A percentile compares a stretch with the other conserved stretches of the same genome.
Evolutionary conservation across 2,888 invertebrate genomes (phyloP).

Genomic region (Melanchra persicariae): DNA sequence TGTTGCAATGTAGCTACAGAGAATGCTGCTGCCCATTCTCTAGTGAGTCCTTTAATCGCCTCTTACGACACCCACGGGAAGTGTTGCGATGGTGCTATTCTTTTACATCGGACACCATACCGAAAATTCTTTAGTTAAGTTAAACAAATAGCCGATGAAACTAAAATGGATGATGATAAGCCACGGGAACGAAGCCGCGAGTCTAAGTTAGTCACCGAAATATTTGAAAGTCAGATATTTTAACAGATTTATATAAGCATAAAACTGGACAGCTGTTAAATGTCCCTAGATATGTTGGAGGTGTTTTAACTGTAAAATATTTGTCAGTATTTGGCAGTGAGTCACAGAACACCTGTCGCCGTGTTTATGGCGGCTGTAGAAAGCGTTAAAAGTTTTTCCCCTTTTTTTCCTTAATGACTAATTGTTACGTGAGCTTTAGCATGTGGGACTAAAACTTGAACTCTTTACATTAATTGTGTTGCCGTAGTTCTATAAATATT

Average conservation of each 20-base stretch:
- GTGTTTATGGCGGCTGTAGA: slow-evolving; percentile 13
- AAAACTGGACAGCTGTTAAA: neutral
- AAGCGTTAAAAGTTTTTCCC: slow-evolving; percentile 30
- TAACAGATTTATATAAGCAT: neutral
- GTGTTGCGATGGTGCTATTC: too few relatives aligned
- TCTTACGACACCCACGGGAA: too few relatives aligned
- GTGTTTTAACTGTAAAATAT: slow-evolving; percentile 19
- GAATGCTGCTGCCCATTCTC: too few relatives aligned
- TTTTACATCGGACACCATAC: too few relatives aligned
- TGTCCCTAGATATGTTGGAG: neutral
- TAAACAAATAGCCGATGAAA: too few relatives aligned
- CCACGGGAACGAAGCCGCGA: too few relatives aligned
- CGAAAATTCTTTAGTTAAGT: too few relatives aligned
- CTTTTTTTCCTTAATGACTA: slow-evolving; percentile 40
- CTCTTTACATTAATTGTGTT: too few relatives aligned
- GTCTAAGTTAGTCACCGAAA: neutral
- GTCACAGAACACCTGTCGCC: slow-evolving; percentile 48
- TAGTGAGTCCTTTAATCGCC: too few relatives aligned
- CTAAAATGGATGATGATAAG: too few relatives aligned
- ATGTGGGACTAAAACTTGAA: neutral
- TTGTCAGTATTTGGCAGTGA: slow-evolving; percentile 31
- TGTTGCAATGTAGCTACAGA: too few relatives aligned
- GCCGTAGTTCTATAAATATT: too few relatives aligned
- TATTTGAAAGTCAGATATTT: neutral
- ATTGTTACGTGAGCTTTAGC: slow-evolving; percentile 10